Base-by-base conservation (phyloP, 2,113 vertebrate genomes). In the Acrocephalus kingi region DNA sequence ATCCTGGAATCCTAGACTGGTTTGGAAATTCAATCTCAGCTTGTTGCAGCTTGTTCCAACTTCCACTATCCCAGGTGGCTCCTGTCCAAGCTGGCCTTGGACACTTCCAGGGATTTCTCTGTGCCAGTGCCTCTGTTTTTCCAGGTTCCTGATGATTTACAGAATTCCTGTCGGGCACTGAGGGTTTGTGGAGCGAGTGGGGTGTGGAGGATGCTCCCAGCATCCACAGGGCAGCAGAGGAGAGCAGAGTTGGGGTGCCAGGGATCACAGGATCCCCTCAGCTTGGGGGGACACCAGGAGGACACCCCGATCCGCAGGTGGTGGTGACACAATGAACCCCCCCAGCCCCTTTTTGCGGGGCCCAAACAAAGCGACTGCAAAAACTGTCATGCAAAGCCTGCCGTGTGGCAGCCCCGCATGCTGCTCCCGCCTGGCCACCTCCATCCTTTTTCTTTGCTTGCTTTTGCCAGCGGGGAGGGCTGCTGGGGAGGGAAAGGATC, bases 341-440 rank as follows among this genome's bases (percentile, higher is more conserved):
- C 66, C 18, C 31, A 35, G 21, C 58, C 77, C 81, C 33, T 49
- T 49, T 49, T 64, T 73, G n/a, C 10, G 13, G 84, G 62, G 18
- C 51, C 41, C 56, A 46, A 35, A 80, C 80, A 84, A 80, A 86
- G 73, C 83, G 76, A 72, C 92, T 94, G 66, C 76, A 93, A 77
- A 97, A 97, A 96, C 95, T 96, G 94, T 96, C 97, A 96, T 96
- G 96, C 97, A 97, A 96, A 95, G 84, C 84, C 91, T 87, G 88
- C 61, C 33, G 3, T 1, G 68, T 0, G 81, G 81, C 91, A 93
- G 86, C 94, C 95, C 95, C 15, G 72, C 93, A 94, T 91, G 91
- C 84, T 54, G 82, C 77, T 95, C 13, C 1, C 56, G 84, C n/a
- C 46, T 1, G 33, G 87, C 83, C 84, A 54, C 61, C 89, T 86